These are phyloP conservation scores for Monopterus albus DNA, from an alignment of 2,113 vertebrate genomes.

Conservation along the genomic window DNA sequence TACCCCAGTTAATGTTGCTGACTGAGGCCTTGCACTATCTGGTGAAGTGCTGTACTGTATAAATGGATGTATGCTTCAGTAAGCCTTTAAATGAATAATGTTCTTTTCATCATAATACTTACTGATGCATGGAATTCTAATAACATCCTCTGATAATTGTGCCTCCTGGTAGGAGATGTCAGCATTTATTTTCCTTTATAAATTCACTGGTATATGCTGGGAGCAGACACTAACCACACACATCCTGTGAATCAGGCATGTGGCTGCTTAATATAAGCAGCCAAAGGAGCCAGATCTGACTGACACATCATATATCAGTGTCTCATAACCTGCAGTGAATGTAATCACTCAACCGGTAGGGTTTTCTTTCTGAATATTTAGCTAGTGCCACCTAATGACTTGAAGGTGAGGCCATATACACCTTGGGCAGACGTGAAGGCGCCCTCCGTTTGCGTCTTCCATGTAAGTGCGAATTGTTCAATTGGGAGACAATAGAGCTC, in stretches of 20 bases:
- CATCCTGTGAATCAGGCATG: neutral
- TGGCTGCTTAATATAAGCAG: neutral
- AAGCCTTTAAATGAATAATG: constrained; percentile 31
- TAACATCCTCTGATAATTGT: constrained; percentile 15
- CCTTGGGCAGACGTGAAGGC: constrained; percentile 75
- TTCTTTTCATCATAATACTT: constrained; percentile 22
- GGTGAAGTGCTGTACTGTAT: neutral
- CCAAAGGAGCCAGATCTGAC: neutral
- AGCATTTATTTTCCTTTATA: constrained; percentile 11
- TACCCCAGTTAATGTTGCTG: constrained; percentile 20
- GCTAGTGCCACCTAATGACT: constrained; percentile 65
- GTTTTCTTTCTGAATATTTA: constrained; percentile 42
- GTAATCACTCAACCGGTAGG: constrained; percentile 9
- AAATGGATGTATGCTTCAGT: constrained; percentile 23
- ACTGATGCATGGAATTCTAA: constrained; percentile 24
- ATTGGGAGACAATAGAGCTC: constrained; percentile 67
- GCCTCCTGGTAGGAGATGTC: constrained; percentile 48
- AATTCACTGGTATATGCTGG: neutral
- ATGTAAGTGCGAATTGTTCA: constrained; percentile 67
- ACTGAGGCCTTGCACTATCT: constrained; percentile 1
- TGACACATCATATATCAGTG: neutral
- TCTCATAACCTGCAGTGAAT: constrained; percentile 11
- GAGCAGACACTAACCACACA: neutral
- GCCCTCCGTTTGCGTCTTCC: constrained; percentile 62
- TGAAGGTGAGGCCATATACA: constrained; percentile 63